phyloP scores from a whole-genome alignment of 2,113 vertebrate species.

The Pagrus major region DNA sequence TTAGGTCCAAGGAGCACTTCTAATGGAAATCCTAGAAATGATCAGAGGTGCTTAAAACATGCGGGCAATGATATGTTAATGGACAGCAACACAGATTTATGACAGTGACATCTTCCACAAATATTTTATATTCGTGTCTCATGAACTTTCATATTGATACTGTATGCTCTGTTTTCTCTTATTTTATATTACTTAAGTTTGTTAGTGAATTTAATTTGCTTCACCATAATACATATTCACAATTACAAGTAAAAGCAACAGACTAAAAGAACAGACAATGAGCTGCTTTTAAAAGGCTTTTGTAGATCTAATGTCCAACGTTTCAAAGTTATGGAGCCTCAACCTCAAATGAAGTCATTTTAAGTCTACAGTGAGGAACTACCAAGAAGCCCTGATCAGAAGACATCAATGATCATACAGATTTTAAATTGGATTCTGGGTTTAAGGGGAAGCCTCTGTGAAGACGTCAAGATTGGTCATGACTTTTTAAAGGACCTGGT shows the following conservation, averaged over 20 bases:
- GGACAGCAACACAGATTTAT: neutral
- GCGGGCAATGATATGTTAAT: neutral
- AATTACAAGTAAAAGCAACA: conserved; percentile 1
- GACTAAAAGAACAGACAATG: neutral
- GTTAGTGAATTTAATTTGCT: neutral
- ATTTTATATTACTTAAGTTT: neutral
- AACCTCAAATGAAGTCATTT: conserved; percentile 24
- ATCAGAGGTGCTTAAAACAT: neutral
- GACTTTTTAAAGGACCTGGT: neutral
- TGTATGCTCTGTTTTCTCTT: neutral
- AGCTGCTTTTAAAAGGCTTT: neutral
- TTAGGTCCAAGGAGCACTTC: neutral
- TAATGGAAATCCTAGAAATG: neutral
- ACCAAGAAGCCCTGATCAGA: conserved; percentile 25
- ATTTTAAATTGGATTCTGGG: conserved; percentile 28
- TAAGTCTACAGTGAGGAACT: neutral
- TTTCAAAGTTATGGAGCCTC: conserved; percentile 7
- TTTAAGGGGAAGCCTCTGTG: neutral
- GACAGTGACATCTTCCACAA: neutral
- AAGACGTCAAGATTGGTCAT: neutral
- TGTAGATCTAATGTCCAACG: neutral
- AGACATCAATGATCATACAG: conserved; percentile 27
- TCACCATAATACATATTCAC: neutral
- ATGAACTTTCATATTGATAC: neutral
- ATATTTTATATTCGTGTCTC: neutral